phyloP scores from a whole-genome alignment of 2,113 vertebrate genomes.

The Gallinago media region DNA sequence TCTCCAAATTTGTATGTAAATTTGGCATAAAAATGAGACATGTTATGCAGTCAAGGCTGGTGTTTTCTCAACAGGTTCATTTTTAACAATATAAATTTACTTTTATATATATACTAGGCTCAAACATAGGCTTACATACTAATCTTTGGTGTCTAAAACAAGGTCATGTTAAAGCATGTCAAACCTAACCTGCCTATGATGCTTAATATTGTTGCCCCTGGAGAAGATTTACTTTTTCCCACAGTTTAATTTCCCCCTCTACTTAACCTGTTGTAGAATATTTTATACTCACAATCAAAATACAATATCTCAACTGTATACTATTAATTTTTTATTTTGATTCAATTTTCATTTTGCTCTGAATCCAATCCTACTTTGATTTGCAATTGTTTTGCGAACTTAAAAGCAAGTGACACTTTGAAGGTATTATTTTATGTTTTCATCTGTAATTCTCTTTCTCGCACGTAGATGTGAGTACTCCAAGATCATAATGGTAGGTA shows the following conservation, averaged over 20 bases:
- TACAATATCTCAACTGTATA: neutral
- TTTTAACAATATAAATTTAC: neutral
- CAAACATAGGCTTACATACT: neutral
- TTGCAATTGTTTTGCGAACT: slow-evolving; percentile 1
- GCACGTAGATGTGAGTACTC: accelerated
- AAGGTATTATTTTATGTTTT: slow-evolving; percentile 8
- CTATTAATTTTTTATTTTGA: neutral
- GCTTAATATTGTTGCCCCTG: neutral
- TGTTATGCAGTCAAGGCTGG: neutral
- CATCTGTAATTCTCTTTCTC: neutral
- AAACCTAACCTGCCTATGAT: neutral
- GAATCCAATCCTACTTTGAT: neutral
- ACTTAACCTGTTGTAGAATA: neutral
- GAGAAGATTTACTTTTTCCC: neutral
- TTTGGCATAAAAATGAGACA: neutral
- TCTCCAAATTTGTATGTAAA: neutral
- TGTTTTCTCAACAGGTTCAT: neutral
- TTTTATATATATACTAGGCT: neutral
- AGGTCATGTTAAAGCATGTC: neutral
- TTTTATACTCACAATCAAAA: neutral
- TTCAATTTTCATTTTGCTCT: slow-evolving; percentile 11
- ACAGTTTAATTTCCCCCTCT: neutral
- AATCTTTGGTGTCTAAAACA: neutral
- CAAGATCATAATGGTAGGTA: slow-evolving; percentile 7
- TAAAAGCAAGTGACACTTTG: neutral